These are phyloP conservation scores for Sarcophaga variegata DNA, from an alignment of 2,888 invertebrate genomes.

Conservation along the genomic window DNA sequence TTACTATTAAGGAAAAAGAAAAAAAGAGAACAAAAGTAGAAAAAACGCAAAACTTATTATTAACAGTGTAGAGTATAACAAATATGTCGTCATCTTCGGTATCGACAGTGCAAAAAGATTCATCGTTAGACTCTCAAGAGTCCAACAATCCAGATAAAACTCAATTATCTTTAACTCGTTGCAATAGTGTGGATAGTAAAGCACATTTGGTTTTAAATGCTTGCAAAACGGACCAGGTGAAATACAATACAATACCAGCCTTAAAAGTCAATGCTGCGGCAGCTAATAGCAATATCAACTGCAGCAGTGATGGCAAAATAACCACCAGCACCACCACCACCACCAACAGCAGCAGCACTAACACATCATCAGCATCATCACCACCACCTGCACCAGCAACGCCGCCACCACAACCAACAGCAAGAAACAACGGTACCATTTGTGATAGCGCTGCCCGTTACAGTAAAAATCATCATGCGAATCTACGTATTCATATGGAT, in stretches of 20 bases:
- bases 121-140: constrained; percentile 64
- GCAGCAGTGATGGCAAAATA: background rate
- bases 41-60: too few species aligned
- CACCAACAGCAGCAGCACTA: background rate
- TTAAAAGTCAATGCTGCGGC: constrained; percentile 24
- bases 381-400: background rate
- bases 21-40: background rate
- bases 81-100: constrained; percentile 56
- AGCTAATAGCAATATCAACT: constrained; percentile 24
- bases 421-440: background rate
- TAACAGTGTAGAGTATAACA: background rate
- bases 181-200: constrained; percentile 74
- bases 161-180: constrained; percentile 72
- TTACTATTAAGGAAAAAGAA: background rate
- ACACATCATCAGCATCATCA: background rate
- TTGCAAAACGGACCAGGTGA: constrained; percentile 73
- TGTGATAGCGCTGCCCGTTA: background rate
- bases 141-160: constrained; percentile 64
- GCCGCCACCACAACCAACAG: background rate
- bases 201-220: constrained; percentile 73
- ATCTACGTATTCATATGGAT: constrained; percentile 52
- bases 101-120: constrained; percentile 59
- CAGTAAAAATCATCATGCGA: constrained; percentile 34
- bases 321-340: background rate
- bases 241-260: constrained; percentile 59